Conservation (phyloP, 2,113 vertebrate genomes). For the Phasianus colchicus region DNA sequence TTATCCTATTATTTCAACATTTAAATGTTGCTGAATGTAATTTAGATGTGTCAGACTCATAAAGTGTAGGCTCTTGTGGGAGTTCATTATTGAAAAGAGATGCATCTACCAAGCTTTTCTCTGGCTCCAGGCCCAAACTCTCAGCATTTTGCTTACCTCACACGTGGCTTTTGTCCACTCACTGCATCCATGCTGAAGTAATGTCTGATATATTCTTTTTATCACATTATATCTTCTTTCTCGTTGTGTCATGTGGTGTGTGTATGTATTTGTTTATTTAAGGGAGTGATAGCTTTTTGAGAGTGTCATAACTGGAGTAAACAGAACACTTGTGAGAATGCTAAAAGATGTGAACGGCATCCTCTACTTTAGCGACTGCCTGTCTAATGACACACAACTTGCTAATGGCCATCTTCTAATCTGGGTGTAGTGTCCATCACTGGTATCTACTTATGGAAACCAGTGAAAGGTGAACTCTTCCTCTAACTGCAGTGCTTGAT, state of each 20-base stretch:
- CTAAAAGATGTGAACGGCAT: background rate
- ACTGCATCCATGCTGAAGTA: background rate
- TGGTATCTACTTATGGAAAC: background rate
- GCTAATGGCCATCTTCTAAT: background rate
- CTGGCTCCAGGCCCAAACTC: slow-evolving; percentile 44
- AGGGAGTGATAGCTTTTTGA: background rate
- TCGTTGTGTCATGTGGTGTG: background rate
- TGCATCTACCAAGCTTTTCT: slow-evolving; percentile 25
- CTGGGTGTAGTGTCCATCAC: background rate
- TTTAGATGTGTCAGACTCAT: slow-evolving; percentile 69
- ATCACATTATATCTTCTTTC: background rate
- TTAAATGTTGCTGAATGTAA: slow-evolving; percentile 62
- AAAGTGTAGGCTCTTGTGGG: slow-evolving; percentile 61
- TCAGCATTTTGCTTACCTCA: slow-evolving; percentile 41
- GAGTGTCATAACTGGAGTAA: slow-evolving; percentile 27
- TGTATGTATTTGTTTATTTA: slow-evolving; percentile 14
- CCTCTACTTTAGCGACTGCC: background rate
- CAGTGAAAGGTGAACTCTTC: background rate
- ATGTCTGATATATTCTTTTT: slow-evolving; percentile 25
- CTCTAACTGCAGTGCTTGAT: background rate
- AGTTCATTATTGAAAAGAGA: slow-evolving; percentile 59
- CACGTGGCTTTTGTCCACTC: background rate
- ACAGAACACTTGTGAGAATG: slow-evolving; percentile 36
- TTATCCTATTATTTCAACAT: slow-evolving; percentile 71
- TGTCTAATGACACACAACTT: background rate